Evolutionary conservation across 2,888 invertebrate genomes (phyloP).

Genomic region (Agelastica alni): DNA sequence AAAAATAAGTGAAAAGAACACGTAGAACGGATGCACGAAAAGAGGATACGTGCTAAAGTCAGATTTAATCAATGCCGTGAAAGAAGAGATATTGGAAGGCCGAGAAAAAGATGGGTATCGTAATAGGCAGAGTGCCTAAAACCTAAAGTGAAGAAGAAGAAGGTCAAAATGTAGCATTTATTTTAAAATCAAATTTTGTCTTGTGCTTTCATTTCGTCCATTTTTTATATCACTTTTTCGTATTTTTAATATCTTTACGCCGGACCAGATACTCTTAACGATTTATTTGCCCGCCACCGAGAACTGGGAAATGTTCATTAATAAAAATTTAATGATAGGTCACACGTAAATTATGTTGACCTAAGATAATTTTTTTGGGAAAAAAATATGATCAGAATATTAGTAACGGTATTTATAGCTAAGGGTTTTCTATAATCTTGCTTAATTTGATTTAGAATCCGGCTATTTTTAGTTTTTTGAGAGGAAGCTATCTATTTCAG

Average conservation of each 20-base stretch:
- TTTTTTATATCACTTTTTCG: neutral
- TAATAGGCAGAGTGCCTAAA: no score
- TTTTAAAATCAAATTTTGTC: neutral
- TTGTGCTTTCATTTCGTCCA: neutral
- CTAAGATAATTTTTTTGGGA: conserved; percentile 8
- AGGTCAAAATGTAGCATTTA: no score
- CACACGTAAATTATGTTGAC: conserved; percentile 20
- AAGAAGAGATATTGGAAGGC: no score
- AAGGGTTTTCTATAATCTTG: conserved; percentile 4
- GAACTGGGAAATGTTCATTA: conserved; percentile 17
- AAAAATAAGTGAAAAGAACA: no score
- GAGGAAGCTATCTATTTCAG: conserved; percentile 2
- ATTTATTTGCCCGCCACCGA: conserved; percentile 4
- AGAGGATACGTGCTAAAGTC: no score
- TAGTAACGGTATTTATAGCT: conserved; percentile 5
- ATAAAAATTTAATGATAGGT: conserved; percentile 23
- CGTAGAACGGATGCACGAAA: no score
- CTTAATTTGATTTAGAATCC: conserved; percentile 1
- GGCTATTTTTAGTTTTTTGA: neutral
- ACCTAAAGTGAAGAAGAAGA: no score
- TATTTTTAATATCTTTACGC: no score
- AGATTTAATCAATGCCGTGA: no score
- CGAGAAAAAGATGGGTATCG: no score
- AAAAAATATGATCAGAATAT: conserved; percentile 12
- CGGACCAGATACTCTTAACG: conserved; percentile 10